phyloP scores from a whole-genome alignment of 2,113 vertebrate species.

The Melanerpes aurifrons region DNA sequence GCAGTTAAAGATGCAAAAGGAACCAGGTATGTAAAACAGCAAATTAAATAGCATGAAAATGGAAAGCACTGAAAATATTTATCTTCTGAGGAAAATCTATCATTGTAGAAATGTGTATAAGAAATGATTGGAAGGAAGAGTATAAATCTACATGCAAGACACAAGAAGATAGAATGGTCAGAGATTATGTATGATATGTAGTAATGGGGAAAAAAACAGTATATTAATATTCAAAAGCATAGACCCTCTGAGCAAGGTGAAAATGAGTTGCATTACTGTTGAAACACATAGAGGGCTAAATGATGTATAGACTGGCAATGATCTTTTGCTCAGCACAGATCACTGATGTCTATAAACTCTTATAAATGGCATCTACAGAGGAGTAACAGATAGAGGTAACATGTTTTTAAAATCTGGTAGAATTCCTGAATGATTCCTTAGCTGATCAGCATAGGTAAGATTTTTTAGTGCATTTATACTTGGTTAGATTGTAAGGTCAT shows the following conservation, averaged over 20 bases:
- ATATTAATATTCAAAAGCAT: not conserved
- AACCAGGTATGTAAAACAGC: not conserved
- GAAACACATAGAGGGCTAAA: not conserved
- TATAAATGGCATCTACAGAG: not conserved
- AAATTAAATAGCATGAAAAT: not conserved
- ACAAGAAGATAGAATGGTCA: not conserved
- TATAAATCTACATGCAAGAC: not conserved
- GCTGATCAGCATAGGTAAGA: not conserved
- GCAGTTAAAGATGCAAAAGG: not conserved
- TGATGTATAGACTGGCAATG: accelerated
- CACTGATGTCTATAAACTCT: not conserved
- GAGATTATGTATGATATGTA: not conserved
- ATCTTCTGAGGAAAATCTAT: not conserved
- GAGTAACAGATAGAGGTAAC: not conserved
- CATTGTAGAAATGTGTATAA: not conserved
- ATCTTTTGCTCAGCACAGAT: not conserved
- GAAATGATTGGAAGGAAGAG: not conserved
- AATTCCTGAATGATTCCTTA: not conserved
- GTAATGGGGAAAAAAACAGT: not conserved
- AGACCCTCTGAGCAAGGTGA: not conserved
- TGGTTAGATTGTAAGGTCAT: not conserved
- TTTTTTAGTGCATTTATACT: not conserved
- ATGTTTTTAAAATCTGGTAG: not conserved
- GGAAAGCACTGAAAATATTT: not conserved
- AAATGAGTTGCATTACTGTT: not conserved